Percentiles rank a stretch among this genome's conserved stretches.
These are phyloP conservation scores for Drosophila yooni DNA, from an alignment of 2,888 invertebrate genomes.

Conservation along the genomic window DNA sequence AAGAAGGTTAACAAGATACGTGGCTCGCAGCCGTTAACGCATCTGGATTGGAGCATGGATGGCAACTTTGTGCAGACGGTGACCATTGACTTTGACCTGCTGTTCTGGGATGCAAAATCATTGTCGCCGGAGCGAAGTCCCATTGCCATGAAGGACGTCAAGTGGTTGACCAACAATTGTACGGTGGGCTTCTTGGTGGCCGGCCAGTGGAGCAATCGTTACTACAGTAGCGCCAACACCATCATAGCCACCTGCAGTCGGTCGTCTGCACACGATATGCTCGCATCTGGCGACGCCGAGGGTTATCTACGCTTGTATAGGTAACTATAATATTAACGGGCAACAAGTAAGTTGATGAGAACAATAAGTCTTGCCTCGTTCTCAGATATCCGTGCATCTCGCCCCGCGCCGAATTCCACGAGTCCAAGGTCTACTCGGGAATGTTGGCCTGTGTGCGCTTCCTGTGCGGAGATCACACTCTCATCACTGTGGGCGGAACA, in stretches of 20 bases:
- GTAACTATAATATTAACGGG: constrained; percentile 82
- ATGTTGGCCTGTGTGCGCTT: constrained; percentile 92
- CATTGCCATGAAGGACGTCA: constrained; percentile 95
- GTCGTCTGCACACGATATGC: constrained; percentile 92
- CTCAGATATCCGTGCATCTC: constrained; percentile 93
- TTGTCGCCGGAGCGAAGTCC: constrained; percentile 94
- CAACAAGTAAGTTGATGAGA: neutral
- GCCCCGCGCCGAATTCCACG: constrained; percentile 94
- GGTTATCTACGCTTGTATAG: constrained; percentile 94
- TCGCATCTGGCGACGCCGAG: constrained; percentile 95
- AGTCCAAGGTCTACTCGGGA: constrained; percentile 94
- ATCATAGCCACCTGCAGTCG: constrained; percentile 92
- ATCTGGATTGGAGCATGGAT: constrained; percentile 96
- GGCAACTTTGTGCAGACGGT: constrained; percentile 94
- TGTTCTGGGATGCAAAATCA: constrained; percentile 96
- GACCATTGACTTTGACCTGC: constrained; percentile 94
- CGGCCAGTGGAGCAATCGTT: constrained; percentile 96
- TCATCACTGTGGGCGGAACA: constrained; percentile 93
- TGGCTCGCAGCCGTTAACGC: constrained; percentile 93
- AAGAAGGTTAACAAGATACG: constrained; percentile 95
- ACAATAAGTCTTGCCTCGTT: neutral
- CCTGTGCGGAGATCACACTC: constrained; percentile 93
- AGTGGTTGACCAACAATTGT: constrained; percentile 95
- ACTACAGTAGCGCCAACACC: constrained; percentile 94
- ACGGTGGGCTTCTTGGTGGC: constrained; percentile 94